Evolutionary conservation across 2,797 vertebrate species (phyloP).

Genomic region (Karalla daura): DNA sequence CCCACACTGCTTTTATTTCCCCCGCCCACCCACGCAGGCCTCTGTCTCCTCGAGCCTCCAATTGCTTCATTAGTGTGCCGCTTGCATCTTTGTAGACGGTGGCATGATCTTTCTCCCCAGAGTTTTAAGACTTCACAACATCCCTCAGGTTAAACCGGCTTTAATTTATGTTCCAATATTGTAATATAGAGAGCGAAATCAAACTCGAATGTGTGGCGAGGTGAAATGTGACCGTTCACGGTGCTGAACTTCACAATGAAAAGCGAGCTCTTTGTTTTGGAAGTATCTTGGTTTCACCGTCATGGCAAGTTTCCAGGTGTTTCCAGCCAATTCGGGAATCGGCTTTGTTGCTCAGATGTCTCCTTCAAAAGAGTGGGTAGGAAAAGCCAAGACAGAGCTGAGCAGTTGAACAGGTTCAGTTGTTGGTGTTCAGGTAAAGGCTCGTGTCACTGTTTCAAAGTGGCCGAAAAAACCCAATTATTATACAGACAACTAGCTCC

Average conservation of each 20-base stretch:
- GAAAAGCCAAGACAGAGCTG: no score
- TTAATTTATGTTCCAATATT: not conserved
- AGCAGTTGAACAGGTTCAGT: no score
- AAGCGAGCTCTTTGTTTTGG: no score
- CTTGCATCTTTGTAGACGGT: conserved; percentile 14
- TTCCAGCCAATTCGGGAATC: no score
- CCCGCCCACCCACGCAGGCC: conserved; percentile 28
- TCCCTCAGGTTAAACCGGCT: conserved; percentile 16
- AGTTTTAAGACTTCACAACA: conserved; percentile 1
- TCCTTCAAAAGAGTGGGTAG: not conserved
- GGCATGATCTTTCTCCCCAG: conserved; percentile 10
- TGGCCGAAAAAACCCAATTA: not conserved
- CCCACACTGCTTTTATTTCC: conserved; percentile 46
- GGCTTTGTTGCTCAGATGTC: no score
- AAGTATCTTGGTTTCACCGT: no score
- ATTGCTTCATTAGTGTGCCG: conserved; percentile 52
- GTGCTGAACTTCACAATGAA: not conserved
- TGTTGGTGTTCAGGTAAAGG: no score
- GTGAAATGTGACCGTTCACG: not conserved
- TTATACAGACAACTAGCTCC: not conserved
- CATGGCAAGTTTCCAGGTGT: no score
- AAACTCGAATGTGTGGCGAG: not conserved
- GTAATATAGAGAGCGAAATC: not conserved
- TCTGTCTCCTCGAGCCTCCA: conserved; percentile 22
- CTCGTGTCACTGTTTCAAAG: no score